Conservation (phyloP, 2,797 vertebrate genomes). For the Orestias chungarensis region DNA sequence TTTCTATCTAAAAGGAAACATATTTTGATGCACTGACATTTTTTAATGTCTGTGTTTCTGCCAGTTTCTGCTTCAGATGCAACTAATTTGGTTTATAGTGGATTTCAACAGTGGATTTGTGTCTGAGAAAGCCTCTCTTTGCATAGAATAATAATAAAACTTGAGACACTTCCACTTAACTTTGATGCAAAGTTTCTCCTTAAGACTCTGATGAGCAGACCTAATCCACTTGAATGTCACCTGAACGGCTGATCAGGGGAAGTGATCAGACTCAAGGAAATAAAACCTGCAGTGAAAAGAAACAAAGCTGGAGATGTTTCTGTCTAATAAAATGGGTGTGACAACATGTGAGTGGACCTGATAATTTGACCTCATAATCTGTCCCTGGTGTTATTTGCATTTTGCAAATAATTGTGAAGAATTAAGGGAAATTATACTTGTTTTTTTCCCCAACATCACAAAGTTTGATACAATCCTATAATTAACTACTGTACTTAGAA, state of each 20-base stretch:
- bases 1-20: constrained; percentile 2
- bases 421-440: neutral
- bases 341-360: neutral
- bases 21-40: neutral
- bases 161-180: constrained; percentile 7
- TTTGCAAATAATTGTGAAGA: neutral
- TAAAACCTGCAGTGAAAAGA: neutral
- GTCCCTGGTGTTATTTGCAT: neutral
- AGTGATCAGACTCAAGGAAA: constrained; percentile 5
- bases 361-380: neutral
- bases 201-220: constrained; percentile 7
- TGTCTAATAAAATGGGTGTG: neutral
- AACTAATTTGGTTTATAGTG: neutral
- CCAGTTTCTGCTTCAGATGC: neutral
- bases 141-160: constrained; percentile 13
- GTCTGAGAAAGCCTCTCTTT: constrained; percentile 9
- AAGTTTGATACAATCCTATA: neutral
- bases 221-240: constrained; percentile 17
- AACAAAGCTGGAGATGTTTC: neutral
- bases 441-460: neutral
- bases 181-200: constrained; percentile 15
- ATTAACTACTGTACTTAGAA: neutral
- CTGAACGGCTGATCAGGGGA: neutral
- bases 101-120: neutral
- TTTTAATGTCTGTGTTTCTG: neutral